phyloP scores from a whole-genome alignment of 2,797 vertebrate genomes.

The Crypturellus tataupa region DNA sequence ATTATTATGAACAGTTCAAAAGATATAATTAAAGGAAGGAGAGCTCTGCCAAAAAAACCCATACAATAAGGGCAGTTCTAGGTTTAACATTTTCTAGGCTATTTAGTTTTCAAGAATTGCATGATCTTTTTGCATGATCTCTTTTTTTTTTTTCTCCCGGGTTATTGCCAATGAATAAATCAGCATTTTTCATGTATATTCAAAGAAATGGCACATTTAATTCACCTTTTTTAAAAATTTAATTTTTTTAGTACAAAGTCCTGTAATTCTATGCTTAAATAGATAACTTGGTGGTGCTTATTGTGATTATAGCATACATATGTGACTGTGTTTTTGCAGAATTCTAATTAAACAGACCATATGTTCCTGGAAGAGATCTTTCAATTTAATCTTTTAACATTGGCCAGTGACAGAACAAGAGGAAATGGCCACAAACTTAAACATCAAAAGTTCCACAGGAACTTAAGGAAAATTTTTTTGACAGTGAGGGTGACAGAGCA shows the following conservation, averaged over 20 bases:
- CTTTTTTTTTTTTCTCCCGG: not conserved
- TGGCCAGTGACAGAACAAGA: too few species aligned
- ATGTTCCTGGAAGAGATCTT: not conserved
- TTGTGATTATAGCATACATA: rapidly evolving
- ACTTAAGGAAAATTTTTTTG: too few species aligned
- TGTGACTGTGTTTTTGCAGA: not conserved
- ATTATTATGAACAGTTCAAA: not conserved
- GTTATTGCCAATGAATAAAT: not conserved
- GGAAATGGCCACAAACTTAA: too few species aligned
- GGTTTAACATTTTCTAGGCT: not conserved
- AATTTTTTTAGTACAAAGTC: not conserved
- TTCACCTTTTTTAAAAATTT: not conserved
- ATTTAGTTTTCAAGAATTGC: not conserved
- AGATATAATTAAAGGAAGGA: not conserved
- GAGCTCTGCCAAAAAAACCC: not conserved
- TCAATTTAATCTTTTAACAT: not conserved
- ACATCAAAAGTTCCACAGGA: too few species aligned
- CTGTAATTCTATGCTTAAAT: not conserved
- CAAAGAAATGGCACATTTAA: not conserved
- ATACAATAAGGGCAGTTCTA: not conserved
- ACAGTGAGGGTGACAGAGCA: too few species aligned
- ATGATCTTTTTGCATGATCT: not conserved
- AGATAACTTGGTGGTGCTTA: not conserved
- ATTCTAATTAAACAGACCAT: not conserved
- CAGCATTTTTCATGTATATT: not conserved